Base-by-base conservation (phyloP, 2,113 vertebrate species). In the Alaudala cheleensis region DNA sequence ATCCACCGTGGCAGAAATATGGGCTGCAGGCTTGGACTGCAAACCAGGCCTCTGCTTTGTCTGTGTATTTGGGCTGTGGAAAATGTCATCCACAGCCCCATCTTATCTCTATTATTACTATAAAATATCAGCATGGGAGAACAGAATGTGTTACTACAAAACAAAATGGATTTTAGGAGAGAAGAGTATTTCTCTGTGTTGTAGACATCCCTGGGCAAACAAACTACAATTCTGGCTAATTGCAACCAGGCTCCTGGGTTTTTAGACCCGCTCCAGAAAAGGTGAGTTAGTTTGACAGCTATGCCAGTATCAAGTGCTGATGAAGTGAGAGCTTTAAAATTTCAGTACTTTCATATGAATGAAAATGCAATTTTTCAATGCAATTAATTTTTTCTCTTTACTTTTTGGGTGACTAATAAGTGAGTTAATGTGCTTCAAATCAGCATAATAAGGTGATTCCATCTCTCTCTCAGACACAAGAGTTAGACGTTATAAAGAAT, bases 1-100 rank as follows among this genome's bases (percentile, higher is more conserved):
- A 12, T 73, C 34, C 20, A 37, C 26, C 0, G 0, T 49, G 9
- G 51, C 28, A 74, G 47, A 83, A 86, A 31, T 53, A 58, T 0
- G 3, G 40, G n/a, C 28, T 22, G 20, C 40, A 31, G 29, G 9
- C 17, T 34, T 56, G 37, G 22, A 61, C 57, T 71, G 51, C 51
- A 79, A 51, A 62, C 12, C 16, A 28, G 12, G 8, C 10, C 6
- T 81, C 37, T 81, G 34, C 54, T 39, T 77, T 78, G 15, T 25
- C 25, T 58, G 33, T 2, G 6, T 26, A 28, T 47, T 60, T 74
- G 23, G 21, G 34, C 22, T 37, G 45, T n/a, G 50, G 60, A 56
- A 54, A 73, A 80, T n/a, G 14, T 64, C 14, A 73, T 45, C 34
- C 57, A 18, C 49, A 71, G 31, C 13, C 17, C 31, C 56, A 33